A percentile compares a stretch with the other conserved stretches of the same genome.
phyloP scores from a whole-genome alignment of 2,888 invertebrate species.

The Drosophila lacicola region DNA sequence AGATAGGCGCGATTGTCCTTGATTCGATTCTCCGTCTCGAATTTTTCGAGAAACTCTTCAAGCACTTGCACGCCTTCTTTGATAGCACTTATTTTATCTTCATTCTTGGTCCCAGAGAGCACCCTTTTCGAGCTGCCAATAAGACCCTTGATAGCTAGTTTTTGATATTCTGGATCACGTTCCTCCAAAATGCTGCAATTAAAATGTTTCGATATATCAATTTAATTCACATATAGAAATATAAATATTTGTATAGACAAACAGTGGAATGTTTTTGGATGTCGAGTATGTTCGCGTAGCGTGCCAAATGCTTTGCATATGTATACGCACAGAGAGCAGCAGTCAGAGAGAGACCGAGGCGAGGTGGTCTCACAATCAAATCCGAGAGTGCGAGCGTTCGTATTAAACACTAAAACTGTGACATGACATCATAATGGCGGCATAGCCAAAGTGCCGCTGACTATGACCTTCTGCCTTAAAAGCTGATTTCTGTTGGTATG shows the following conservation, averaged over 20 bases:
- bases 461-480: constrained; percentile 44
- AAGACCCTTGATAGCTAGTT: constrained; percentile 89
- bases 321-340: constrained; percentile 19
- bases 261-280: constrained; percentile 32
- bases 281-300: constrained; percentile 4
- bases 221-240: constrained; percentile 7
- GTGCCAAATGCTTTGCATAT: constrained; percentile 29
- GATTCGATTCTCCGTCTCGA: constrained; percentile 88
- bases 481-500: not conserved
- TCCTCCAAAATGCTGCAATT: constrained; percentile 87
- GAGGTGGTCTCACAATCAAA: constrained; percentile 36
- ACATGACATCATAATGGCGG: constrained; percentile 73
- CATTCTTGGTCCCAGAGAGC: constrained; percentile 90
- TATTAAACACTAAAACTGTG: constrained; percentile 60
- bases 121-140: constrained; percentile 90
- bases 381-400: constrained; percentile 45
- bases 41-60: constrained; percentile 91
- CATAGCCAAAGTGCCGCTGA: constrained; percentile 38
- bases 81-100: constrained; percentile 90
- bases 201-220: constrained; percentile 22
- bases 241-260: constrained; percentile 29
- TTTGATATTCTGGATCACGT: constrained; percentile 92
- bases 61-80: constrained; percentile 90
- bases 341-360: constrained; percentile 34
- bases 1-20: constrained; percentile 90